These are phyloP conservation scores for Drosophila sp. DNA, from an alignment of 1,140 invertebrate species.

Conservation along the genomic window DNA sequence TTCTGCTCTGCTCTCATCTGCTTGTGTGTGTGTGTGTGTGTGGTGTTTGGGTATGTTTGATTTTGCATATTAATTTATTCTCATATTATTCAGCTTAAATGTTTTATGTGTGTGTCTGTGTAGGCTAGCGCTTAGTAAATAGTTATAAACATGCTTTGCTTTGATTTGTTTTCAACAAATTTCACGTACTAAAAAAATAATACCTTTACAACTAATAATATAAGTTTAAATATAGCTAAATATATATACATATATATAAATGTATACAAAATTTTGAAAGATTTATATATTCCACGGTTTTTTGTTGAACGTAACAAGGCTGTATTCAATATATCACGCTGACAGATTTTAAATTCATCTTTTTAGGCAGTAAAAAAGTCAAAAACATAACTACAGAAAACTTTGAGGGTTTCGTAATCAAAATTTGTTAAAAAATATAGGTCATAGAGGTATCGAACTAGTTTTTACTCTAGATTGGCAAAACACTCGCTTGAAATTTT, in stretches of 20 bases:
- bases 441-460: too few relatives aligned
- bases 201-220: conserved; percentile 79
- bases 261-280: conserved; percentile 22
- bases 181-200: conserved; percentile 78
- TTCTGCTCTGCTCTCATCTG: conserved; percentile 26
- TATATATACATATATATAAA: conserved; percentile 39
- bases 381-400: too few relatives aligned
- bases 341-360: too few relatives aligned
- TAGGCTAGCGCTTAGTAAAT: conserved; percentile 79
- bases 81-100: conserved; percentile 28
- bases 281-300: too few relatives aligned
- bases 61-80: conserved; percentile 40
- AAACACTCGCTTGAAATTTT: too few relatives aligned
- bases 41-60: conserved; percentile 30
- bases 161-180: conserved; percentile 75
- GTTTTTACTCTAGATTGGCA: too few relatives aligned
- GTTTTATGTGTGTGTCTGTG: conserved; percentile 34
- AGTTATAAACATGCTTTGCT: conserved; percentile 79
- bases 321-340: too few relatives aligned
- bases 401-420: too few relatives aligned
- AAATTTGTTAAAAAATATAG: too few relatives aligned
- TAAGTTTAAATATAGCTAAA: conserved; percentile 27
- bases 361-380: too few relatives aligned
- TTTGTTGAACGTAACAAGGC: too few relatives aligned
- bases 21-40: conserved; percentile 37